Percentiles rank a stretch among this genome's conserved stretches.
phyloP scores from a whole-genome alignment of 2,888 invertebrate genomes.

The Drosophila birchii region DNA sequence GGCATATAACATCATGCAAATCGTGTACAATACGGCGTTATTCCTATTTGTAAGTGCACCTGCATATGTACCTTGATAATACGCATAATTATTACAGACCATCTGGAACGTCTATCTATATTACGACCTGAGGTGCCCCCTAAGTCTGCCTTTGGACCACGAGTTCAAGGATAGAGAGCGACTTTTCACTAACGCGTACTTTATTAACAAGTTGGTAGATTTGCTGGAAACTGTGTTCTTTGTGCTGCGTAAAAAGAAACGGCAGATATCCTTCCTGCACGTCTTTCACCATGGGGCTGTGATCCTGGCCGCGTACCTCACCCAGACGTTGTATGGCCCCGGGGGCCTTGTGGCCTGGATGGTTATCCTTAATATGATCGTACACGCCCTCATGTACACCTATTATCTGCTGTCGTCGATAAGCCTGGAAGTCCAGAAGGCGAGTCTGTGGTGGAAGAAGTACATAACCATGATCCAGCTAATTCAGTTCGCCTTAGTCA shows the following conservation, averaged over 20 bases:
- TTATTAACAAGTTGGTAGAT: conserved; percentile 56
- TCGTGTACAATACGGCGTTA: neutral
- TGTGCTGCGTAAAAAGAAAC: conserved; percentile 57
- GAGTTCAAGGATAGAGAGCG: conserved; percentile 47
- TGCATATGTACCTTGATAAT: too few species aligned
- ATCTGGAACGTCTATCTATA: fast-evolving
- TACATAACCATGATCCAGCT: conserved; percentile 55
- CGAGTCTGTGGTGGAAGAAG: conserved; percentile 49
- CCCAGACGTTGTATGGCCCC: conserved; percentile 30
- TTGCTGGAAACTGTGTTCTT: conserved; percentile 58
- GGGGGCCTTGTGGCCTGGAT: conserved; percentile 22
- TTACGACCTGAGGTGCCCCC: conserved; percentile 10
- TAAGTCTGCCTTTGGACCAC: conserved; percentile 33
- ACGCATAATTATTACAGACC: neutral
- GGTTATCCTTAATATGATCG: conserved; percentile 30
- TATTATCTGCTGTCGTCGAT: conserved; percentile 51
- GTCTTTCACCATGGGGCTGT: conserved; percentile 49
- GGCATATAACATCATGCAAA: conserved; percentile 1
- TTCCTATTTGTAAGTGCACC: neutral
- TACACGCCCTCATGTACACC: conserved; percentile 51
- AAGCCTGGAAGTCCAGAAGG: conserved; percentile 8
- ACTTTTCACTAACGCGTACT: conserved; percentile 41
- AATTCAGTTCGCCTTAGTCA: conserved; percentile 35
- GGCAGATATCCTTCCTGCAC: conserved; percentile 52
- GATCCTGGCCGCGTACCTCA: conserved; percentile 29